phyloP scores from a whole-genome alignment of 2,888 invertebrate genomes.

The Agrotis ipsilon region DNA sequence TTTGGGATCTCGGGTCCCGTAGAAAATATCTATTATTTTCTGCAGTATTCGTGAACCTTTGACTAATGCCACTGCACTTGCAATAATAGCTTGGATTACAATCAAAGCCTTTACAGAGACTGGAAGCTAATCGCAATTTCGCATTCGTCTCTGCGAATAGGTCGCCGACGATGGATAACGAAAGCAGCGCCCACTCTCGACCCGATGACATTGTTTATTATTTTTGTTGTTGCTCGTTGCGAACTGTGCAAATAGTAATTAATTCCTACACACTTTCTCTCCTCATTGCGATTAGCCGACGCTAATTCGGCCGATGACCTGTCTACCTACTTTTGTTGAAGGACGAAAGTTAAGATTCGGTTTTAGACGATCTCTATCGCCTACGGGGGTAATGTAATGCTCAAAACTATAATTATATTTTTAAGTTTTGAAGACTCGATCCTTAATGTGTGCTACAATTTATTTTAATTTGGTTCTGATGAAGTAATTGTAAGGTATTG shows the following conservation, averaged over 20 bases:
- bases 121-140: conserved; percentile 22
- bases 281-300: conserved; percentile 65
- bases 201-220: conserved; percentile 85
- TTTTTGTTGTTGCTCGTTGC: conserved; percentile 79
- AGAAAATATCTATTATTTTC: too few species aligned
- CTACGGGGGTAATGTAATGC: conserved; percentile 39
- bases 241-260: conserved; percentile 82
- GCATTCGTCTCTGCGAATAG: conserved; percentile 37
- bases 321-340: conserved; percentile 80
- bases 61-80: too few species aligned
- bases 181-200: conserved; percentile 76
- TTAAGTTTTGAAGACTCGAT: conserved; percentile 14
- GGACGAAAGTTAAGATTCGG: conserved; percentile 69
- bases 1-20: too few species aligned
- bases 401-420: conserved; percentile 41
- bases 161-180: conserved; percentile 56
- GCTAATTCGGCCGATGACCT: conserved; percentile 79
- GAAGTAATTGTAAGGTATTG: conserved; percentile 40
- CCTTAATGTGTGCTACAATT: conserved; percentile 37
- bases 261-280: conserved; percentile 87
- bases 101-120: background rate
- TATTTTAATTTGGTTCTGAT: conserved; percentile 23
- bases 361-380: conserved; percentile 64
- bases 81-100: background rate
- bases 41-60: too few species aligned